A percentile compares a stretch with the other conserved stretches of the same genome.
phyloP scores from a whole-genome alignment of 2,113 vertebrate species.

The Aramus guarauna region DNA sequence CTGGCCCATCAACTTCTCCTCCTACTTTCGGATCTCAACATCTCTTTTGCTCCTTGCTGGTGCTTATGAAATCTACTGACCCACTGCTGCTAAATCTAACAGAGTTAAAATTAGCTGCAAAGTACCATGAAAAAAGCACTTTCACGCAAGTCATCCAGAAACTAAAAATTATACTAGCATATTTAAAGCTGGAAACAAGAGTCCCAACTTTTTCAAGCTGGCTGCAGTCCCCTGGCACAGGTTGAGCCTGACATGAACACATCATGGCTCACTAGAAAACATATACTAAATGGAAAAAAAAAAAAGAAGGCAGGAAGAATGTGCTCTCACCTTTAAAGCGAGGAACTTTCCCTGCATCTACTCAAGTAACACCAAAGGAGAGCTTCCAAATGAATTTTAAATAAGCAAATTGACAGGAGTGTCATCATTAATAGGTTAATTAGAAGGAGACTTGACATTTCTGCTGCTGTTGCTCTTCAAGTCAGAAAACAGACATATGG shows the following conservation, averaged over 20 bases:
- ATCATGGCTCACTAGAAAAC: not conserved
- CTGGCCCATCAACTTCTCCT: not conserved
- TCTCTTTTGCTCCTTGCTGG: not conserved
- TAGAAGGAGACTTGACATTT: slow-evolving; percentile 6
- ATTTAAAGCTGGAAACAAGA: slow-evolving; percentile 26
- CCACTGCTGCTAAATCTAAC: not conserved
- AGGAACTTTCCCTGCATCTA: not conserved
- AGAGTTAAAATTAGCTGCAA: slow-evolving; percentile 43
- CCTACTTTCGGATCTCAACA: not conserved
- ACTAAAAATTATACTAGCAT: slow-evolving; percentile 2
- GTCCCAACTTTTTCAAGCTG: not conserved
- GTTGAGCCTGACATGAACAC: not conserved
- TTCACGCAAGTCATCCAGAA: not conserved
- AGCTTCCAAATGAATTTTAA: not conserved
- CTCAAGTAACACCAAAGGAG: not conserved
- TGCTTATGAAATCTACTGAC: not conserved
- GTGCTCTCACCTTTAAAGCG: not conserved
- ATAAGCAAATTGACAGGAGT: not conserved
- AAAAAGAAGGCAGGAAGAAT: not conserved
- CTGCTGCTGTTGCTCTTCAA: not conserved
- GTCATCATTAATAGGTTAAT: slow-evolving; percentile 14
- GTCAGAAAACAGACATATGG: not conserved
- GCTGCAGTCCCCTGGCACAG: slow-evolving; percentile 31
- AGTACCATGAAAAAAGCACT: not conserved
- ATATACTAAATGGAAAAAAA: not conserved